A percentile compares a stretch with the other conserved stretches of the same genome.
Conservation (phyloP, 2,888 invertebrate genomes). For the Elegia similella region DNA sequence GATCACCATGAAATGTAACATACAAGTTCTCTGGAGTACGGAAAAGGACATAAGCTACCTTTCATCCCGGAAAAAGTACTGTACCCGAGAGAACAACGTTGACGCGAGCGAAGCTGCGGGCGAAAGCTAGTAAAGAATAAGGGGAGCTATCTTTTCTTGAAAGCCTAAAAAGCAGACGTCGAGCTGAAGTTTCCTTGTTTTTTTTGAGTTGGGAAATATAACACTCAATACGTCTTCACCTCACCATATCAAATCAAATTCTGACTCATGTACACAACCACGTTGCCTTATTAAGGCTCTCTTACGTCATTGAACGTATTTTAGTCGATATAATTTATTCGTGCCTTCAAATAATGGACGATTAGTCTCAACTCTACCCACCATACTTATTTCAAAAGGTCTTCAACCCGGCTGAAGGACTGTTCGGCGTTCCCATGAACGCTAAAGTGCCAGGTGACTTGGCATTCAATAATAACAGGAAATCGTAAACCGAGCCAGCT, state of each 20-base stretch:
- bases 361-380: background rate
- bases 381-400: conserved; percentile 6
- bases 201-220: too few species aligned
- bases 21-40: too few species aligned
- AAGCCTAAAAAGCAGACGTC: too few species aligned
- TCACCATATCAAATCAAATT: background rate
- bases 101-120: too few species aligned
- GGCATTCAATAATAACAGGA: conserved; percentile 35
- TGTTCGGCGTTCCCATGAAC: conserved; percentile 19
- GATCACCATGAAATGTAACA: too few species aligned
- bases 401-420: conserved; percentile 10
- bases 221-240: background rate
- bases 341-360: background rate
- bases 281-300: background rate
- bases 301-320: background rate
- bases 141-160: too few species aligned
- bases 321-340: background rate
- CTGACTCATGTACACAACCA: conserved; percentile 1
- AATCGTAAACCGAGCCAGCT: conserved; percentile 30
- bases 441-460: conserved; percentile 24
- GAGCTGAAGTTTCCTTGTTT: too few species aligned
- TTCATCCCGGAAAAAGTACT: too few species aligned
- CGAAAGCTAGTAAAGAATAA: too few species aligned
- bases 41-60: too few species aligned
- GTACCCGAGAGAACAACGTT: too few species aligned